phyloP scores from a whole-genome alignment of 2,113 vertebrate genomes.

The Monopterus albus region DNA sequence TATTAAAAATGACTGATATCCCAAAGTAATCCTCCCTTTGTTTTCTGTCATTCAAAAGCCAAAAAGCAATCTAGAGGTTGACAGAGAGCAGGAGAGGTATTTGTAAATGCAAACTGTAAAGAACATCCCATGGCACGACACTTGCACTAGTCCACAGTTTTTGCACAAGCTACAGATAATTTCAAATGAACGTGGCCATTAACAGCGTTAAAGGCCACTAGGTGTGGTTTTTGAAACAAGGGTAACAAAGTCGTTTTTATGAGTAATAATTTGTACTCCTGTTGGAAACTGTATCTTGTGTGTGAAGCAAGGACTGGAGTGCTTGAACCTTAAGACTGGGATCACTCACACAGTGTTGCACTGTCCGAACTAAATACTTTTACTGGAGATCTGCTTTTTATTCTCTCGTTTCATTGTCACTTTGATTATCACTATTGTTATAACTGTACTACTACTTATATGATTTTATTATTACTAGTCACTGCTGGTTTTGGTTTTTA shows the following conservation, averaged over 20 bases:
- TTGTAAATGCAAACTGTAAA: conserved; percentile 82
- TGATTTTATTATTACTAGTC: conserved; percentile 83
- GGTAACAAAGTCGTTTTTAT: conserved; percentile 57
- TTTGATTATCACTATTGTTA: conserved; percentile 85
- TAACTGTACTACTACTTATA: conserved; percentile 86
- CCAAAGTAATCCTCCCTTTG: conserved; percentile 85
- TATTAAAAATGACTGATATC: conserved; percentile 84
- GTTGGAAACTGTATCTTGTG: conserved; percentile 78
- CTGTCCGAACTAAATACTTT: conserved; percentile 83
- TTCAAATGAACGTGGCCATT: conserved; percentile 73
- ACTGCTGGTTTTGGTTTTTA: conserved; percentile 83
- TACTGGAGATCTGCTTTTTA: conserved; percentile 84
- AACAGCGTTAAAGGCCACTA: conserved; percentile 63
- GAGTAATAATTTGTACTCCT: conserved; percentile 67
- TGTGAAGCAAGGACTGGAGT: conserved; percentile 77
- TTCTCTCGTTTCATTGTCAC: conserved; percentile 83
- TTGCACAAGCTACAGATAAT: conserved; percentile 81
- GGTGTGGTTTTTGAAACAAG: conserved; percentile 59
- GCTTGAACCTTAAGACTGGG: conserved; percentile 75
- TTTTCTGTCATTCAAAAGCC: conserved; percentile 85
- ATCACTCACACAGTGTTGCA: conserved; percentile 78
- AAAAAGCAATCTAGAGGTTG: conserved; percentile 86
- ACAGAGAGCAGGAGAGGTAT: conserved; percentile 80
- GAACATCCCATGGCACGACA: conserved; percentile 79
- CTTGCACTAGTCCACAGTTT: conserved; percentile 83